phyloP scores from a whole-genome alignment of 2,888 invertebrate genomes.

The Drosophila pegasa region DNA sequence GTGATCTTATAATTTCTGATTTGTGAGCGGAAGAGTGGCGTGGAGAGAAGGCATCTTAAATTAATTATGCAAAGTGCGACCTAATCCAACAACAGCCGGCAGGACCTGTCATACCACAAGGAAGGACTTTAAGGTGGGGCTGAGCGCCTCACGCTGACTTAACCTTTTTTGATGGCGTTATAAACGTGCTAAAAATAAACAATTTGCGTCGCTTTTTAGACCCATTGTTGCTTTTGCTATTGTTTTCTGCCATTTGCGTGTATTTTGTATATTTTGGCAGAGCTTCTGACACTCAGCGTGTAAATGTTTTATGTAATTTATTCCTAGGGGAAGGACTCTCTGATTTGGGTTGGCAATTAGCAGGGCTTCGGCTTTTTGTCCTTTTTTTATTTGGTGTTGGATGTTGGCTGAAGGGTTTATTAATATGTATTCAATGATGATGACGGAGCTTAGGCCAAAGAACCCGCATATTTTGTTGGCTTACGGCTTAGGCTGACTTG shows the following conservation, averaged over 20 bases:
- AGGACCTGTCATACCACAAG: slow-evolving; percentile 45
- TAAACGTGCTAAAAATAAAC: slow-evolving; percentile 80
- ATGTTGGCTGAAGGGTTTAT: slow-evolving; percentile 24
- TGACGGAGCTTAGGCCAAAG: slow-evolving; percentile 14
- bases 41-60: slow-evolving; percentile 43
- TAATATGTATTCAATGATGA: slow-evolving; percentile 53
- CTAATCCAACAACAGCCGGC: slow-evolving; percentile 58
- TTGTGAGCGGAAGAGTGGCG: background rate
- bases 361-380: slow-evolving; percentile 41
- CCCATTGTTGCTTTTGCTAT: slow-evolving; percentile 23
- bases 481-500: slow-evolving; percentile 31
- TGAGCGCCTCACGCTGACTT: slow-evolving; percentile 44
- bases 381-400: slow-evolving; percentile 18
- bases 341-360: slow-evolving; percentile 77
- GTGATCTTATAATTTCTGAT: background rate
- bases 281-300: slow-evolving; percentile 66
- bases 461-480: slow-evolving; percentile 37
- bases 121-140: slow-evolving; percentile 35
- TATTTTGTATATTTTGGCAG: slow-evolving; percentile 52
- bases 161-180: slow-evolving; percentile 74
- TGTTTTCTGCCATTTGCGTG: slow-evolving; percentile 45
- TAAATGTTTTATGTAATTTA: slow-evolving; percentile 72
- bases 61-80: slow-evolving; percentile 78
- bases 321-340: slow-evolving; percentile 22
- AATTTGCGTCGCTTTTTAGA: slow-evolving; percentile 58